Evolutionary conservation across 2,888 invertebrate genomes (phyloP), one percentile per base, ranked within the genome.

Genomic region (Dryomyza anilis): DNA sequence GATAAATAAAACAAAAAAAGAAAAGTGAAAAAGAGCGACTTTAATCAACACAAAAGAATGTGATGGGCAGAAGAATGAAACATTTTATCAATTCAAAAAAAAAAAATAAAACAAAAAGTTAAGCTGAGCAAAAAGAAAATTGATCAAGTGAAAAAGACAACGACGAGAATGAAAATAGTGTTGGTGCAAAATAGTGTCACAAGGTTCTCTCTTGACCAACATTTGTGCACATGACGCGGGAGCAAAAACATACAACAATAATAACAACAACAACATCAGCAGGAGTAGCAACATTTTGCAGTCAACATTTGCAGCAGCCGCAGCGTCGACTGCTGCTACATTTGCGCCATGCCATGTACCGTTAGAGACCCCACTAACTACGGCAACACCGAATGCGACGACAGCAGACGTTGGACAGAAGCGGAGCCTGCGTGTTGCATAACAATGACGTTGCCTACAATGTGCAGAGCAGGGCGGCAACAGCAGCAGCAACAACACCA

Each of bases 191-290:
- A 71, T 73, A 71, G 68, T 73, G 71, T 71, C 71, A 71, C 71
- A 73, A 71, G 71, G 73, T 73, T 73, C 69, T 71, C 69, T 70
- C 73, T 73, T 73, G 73, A 73, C 73, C 71, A 73, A 73, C 66
- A 71, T 73, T 70, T 63, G 67, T 46, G 29, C 52, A 25, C 16
- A 25, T 14, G 39, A 16, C 30, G 12, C 14, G 45, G 27, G 8
- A 45, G n/a, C 45, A 58, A 45, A 12, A 19, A 56, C n/a, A 36
- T 12, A 33, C 21, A 14, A 10, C 16, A 6, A 33, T 33, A 25
- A 45, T 7, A 48, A 23, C 21, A 6, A 48, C 7, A 48, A 23
- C n/a, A n/a, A n/a, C n/a, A n/a, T n/a, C n/a, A n/a, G n/a, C n/a
- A n/a, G n/a, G n/a, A n/a, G n/a, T n/a, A n/a, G n/a, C n/a, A n/a